These are phyloP conservation scores for Ladona fulva DNA, from an alignment of 1,140 invertebrate species.

Conservation along the genomic window DNA sequence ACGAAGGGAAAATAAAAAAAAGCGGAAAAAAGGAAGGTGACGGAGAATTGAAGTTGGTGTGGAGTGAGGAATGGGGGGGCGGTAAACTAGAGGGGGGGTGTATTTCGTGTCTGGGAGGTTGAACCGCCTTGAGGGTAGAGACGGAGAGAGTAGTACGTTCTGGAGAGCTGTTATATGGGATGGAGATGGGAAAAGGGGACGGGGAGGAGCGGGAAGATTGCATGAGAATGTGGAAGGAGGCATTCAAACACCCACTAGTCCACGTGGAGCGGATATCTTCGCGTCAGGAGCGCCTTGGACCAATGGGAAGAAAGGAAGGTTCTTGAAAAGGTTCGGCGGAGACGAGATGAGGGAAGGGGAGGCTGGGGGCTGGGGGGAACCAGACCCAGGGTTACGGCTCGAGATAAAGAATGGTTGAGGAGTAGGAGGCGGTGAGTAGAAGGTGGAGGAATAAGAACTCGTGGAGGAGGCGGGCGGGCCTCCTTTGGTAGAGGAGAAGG, in stretches of 20 bases:
- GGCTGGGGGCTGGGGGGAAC: neutral
- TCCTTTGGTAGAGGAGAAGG: neutral
- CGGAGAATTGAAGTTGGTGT: neutral
- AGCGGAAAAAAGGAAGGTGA: neutral
- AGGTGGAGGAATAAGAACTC: neutral
- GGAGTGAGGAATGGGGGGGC: neutral
- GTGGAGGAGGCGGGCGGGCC: neutral
- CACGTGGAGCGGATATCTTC: neutral
- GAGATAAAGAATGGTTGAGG: constrained; percentile 2
- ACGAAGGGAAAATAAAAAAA: neutral
- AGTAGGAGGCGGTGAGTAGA: neutral
- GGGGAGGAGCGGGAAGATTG: neutral
- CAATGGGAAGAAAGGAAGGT: constrained; percentile 1
- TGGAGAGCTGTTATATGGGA: neutral
- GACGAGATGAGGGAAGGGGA: neutral
- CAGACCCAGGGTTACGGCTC: constrained; percentile 5
- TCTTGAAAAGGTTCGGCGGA: neutral
- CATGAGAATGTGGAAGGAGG: neutral
- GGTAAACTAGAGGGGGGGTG: neutral
- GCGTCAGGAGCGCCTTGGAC: neutral
- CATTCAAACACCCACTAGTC: neutral
- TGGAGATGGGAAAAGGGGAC: neutral
- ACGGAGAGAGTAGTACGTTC: neutral
- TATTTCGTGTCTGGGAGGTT: neutral
- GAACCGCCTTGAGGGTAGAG: neutral